Evolutionary conservation across 1,140 invertebrate species (phyloP).

Genomic region (Cotesia vestalis): DNA sequence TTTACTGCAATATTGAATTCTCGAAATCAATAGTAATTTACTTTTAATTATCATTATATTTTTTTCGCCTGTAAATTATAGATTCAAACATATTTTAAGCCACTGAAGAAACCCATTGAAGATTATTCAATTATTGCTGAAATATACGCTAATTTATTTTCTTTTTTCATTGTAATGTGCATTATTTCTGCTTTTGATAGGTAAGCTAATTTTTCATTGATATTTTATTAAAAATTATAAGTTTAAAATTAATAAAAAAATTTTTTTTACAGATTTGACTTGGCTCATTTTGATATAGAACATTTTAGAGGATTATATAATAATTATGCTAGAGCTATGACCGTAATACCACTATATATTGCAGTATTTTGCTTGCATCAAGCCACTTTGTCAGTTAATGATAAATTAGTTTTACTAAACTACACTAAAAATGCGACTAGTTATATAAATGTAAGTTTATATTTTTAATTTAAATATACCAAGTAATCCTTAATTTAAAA

Average conservation of each 20-base stretch:
- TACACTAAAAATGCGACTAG: slow-evolving; percentile 46
- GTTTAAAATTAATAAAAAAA: neutral
- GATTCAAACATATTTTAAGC: slow-evolving; percentile 52
- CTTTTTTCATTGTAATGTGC: slow-evolving; percentile 53
- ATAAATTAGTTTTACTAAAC: slow-evolving; percentile 50
- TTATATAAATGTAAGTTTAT: slow-evolving; percentile 47
- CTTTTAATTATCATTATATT: slow-evolving; percentile 22
- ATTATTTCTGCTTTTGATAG: slow-evolving; percentile 58
- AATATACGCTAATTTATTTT: slow-evolving; percentile 56
- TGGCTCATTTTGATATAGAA: slow-evolving; percentile 52
- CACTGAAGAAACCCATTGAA: slow-evolving; percentile 42
- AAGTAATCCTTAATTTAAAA: no score
- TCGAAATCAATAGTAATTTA: slow-evolving; percentile 9
- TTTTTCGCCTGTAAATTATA: slow-evolving; percentile 37
- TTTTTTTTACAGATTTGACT: slow-evolving; percentile 52
- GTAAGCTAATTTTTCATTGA: slow-evolving; percentile 42
- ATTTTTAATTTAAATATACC: slow-evolving; percentile 5
- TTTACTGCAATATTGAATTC: neutral
- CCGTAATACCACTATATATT: slow-evolving; percentile 55
- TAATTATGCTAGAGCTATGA: slow-evolving; percentile 49
- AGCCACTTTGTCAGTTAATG: slow-evolving; percentile 47
- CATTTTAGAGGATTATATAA: slow-evolving; percentile 54
- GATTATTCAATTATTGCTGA: slow-evolving; percentile 52
- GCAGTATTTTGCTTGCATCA: slow-evolving; percentile 58
- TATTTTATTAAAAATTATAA: no score